Base-by-base conservation (phyloP, 2,888 invertebrate species). In the Drosophila engyochracea region DNA sequence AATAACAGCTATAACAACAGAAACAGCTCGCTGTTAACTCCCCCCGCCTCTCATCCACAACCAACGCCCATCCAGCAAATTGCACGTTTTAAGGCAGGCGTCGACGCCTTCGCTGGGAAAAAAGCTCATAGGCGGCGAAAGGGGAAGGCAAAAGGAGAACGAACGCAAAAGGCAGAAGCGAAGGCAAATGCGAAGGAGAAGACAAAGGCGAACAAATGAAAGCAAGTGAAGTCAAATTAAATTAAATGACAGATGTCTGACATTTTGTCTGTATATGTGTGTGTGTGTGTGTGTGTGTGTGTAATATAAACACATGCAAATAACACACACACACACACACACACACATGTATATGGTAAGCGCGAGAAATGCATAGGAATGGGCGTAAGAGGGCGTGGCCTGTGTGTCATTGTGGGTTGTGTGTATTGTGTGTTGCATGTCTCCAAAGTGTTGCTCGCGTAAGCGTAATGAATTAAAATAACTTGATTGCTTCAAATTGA, bases 231-330 rank as follows among this genome's bases (percentile, higher is more conserved):
- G 81, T 89, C 81, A 90, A 90, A 88, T 88, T 90, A 88, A 88
- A 88, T 88, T 90, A 88, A 90, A 88, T 89, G 91, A 88, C 87
- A 88, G 91, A 90, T 88, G 91, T 89, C 91, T 90, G 87, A 88
- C 87, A 89, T 82, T 87, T 87, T 87, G 64, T 49, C 39, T 61
- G 67, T 9, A 31, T 9, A 31, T 2, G 1, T 44, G 61, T 33
- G 53, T 19, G 52, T 41, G 51, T 14, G 52, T 7, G 31, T 44
- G 61, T 33, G 53, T 19, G 52, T 67, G 41, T 35, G 53, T 74
- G 76, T 73, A 75, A 49, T 51, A 58, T 28, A 49, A 62, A 71
- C 74, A 64, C 51, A 52, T 28, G 55, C 19, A 61, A 41, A 62
- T 52, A n/a, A 47, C 77, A 85, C 79, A 85, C 7, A 51, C 9